Percentiles rank a stretch among this genome's conserved stretches.
phyloP scores from a whole-genome alignment of 2,113 vertebrate species.

The Pleuronectes platessa region DNA sequence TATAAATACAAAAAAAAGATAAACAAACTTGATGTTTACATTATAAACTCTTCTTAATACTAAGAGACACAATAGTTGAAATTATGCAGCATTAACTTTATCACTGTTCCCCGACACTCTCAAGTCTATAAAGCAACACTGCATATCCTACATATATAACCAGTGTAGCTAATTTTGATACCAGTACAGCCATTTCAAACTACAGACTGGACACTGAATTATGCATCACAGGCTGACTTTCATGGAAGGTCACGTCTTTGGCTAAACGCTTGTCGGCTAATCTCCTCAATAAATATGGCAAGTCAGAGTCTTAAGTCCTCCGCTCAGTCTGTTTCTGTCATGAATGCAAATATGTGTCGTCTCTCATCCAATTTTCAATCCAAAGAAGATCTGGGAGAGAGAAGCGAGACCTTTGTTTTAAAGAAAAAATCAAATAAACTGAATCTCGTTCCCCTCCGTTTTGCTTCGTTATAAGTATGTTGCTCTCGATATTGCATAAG shows the following conservation, averaged over 20 bases:
- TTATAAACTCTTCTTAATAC: neutral
- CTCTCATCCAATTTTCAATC: conserved; percentile 51
- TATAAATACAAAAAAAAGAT: neutral
- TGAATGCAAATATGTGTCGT: conserved; percentile 50
- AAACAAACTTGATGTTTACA: neutral
- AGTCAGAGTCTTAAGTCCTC: conserved; percentile 46
- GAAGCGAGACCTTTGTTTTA: conserved; percentile 30
- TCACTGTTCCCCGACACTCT: neutral
- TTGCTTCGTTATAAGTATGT: conserved; percentile 38
- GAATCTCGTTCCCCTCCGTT: conserved; percentile 28
- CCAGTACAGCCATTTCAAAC: neutral
- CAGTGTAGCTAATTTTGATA: neutral
- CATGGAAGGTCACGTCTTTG: conserved; percentile 43
- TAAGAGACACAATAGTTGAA: neutral
- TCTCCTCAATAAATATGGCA: conserved; percentile 36
- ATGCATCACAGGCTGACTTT: conserved; percentile 21
- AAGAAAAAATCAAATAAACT: conserved; percentile 33
- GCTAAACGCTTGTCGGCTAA: conserved; percentile 39
- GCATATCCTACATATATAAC: neutral
- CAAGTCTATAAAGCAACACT: neutral
- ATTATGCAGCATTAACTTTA: neutral
- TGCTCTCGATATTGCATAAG: conserved; percentile 65
- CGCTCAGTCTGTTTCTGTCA: conserved; percentile 45
- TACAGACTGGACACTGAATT: conserved; percentile 1
- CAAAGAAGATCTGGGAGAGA: conserved; percentile 23